Evolutionary conservation across 2,797 vertebrate genomes (phyloP), one percentile per base, ranked within the genome.

Genomic region (Ctenopoma kingsleyae): DNA sequence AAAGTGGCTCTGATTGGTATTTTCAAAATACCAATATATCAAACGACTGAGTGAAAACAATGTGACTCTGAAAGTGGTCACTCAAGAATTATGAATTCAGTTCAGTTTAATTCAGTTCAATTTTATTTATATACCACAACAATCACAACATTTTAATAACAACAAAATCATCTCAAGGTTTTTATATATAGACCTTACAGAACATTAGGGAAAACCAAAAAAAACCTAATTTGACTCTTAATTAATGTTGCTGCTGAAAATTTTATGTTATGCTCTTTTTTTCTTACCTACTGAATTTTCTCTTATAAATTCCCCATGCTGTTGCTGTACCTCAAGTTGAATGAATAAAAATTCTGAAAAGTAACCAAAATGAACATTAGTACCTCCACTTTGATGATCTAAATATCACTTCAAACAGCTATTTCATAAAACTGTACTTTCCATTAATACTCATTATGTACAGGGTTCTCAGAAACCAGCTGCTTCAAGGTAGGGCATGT

Each of bases 401-500:
- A 20, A 74, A 64, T 19, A 70, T 52, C 22, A 27, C 13, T 27
- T 27, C 25, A 27, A 27, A 27, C 25, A 27, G 25, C 25, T 27
- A 4, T 74, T 46, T 53, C 6, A 65, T 48, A 69, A 16, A 66
- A 67, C 52, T 44, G n/a, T 51, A n/a, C 35, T 62, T 49, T 46
- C 40, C n/a, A 22, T 48, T 58, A 43, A 67, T 43, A 17, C 30
- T 74, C 36, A 51, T 70, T 68, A 65, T 63, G 22, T 25, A 7
- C 43, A 12, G 38, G 3, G 4, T 61, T 72, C 47, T 70, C 57
- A 55, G 46, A 68, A 64, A 80, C 49, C 41, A 54, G 41, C 53
- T 19, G 25, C 73, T 62, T 74, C 0, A 4, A 73, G 67, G 67
- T 67, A 62, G 41, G 22, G 15, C 52, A 40, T 72, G 41, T 76